These are phyloP conservation scores for Carposina sasakii DNA, from an alignment of 1,140 invertebrate genomes.

Conservation along the genomic window DNA sequence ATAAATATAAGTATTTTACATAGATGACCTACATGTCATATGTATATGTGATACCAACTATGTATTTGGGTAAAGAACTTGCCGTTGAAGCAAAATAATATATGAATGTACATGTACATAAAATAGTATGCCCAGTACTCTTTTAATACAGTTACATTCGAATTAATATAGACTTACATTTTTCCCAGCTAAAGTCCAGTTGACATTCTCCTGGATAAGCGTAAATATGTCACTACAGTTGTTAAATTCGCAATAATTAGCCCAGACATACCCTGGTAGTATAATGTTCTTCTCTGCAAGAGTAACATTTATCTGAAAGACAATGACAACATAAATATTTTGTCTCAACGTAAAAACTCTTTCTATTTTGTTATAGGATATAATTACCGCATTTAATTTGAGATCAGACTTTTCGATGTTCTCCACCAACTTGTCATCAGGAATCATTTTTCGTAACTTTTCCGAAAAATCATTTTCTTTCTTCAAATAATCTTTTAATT, in stretches of 20 bases:
- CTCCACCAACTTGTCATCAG: constrained; percentile 21
- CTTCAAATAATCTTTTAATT: constrained; percentile 35
- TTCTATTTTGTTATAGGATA: too few species aligned
- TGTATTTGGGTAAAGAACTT: too few species aligned
- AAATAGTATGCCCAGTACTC: too few species aligned
- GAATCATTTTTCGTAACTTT: constrained; percentile 22
- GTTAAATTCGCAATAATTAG: constrained; percentile 24
- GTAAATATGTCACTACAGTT: constrained; percentile 31
- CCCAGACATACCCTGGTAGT: too few species aligned
- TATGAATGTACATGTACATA: too few species aligned
- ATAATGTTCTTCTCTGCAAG: constrained; percentile 19
- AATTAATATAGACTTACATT: constrained; percentile 29
- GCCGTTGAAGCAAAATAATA: too few species aligned
- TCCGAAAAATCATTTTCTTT: constrained; percentile 20
- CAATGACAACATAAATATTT: too few species aligned
- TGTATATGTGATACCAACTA: too few species aligned
- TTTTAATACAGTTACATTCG: too few species aligned
- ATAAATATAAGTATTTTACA: too few species aligned
- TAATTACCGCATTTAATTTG: constrained; percentile 40
- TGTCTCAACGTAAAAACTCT: too few species aligned
- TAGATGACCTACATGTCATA: too few species aligned
- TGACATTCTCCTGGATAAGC: constrained; percentile 27
- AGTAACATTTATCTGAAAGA: constrained; percentile 28
- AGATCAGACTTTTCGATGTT: constrained; percentile 33
- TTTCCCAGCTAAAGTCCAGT: constrained; percentile 26